These are phyloP conservation scores for Zonitis immaculata DNA, from an alignment of 2,888 invertebrate genomes.

Conservation along the genomic window DNA sequence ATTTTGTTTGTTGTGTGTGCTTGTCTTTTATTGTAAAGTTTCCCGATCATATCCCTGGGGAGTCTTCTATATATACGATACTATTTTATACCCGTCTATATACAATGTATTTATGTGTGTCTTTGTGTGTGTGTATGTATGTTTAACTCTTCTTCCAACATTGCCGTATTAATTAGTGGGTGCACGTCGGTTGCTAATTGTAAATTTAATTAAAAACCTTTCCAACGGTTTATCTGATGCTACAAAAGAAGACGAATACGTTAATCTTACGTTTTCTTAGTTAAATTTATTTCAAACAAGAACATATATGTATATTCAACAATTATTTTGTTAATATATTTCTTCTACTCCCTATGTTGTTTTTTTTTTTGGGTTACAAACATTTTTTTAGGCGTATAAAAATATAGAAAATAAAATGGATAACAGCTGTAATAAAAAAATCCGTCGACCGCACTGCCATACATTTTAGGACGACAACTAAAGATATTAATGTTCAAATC, in stretches of 20 bases:
- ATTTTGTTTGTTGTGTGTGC: neutral
- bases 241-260: constrained; percentile 39
- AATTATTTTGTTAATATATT: neutral
- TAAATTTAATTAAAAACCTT: constrained; percentile 48
- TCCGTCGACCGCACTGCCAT: constrained; percentile 7
- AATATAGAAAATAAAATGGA: constrained; percentile 4
- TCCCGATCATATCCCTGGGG: constrained; percentile 19
- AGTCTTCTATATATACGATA: constrained; percentile 8
- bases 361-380: too few species aligned
- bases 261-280: constrained; percentile 35
- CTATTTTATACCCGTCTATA: too few species aligned
- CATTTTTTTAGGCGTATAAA: too few species aligned
- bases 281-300: constrained; percentile 3
- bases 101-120: too few species aligned
- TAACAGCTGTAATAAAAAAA: constrained; percentile 17
- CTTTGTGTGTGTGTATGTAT: too few species aligned
- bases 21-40: constrained; percentile 7
- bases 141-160: too few species aligned
- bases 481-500: constrained; percentile 38
- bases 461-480: constrained; percentile 17
- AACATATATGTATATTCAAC: neutral
- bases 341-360: neutral
- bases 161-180: constrained; percentile 47
- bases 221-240: constrained; percentile 41
- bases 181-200: constrained; percentile 47